A percentile compares a stretch with the other conserved stretches of the same genome.
phyloP scores from a whole-genome alignment of 1,140 invertebrate species.

The Hyposmocoma kahamanoa region DNA sequence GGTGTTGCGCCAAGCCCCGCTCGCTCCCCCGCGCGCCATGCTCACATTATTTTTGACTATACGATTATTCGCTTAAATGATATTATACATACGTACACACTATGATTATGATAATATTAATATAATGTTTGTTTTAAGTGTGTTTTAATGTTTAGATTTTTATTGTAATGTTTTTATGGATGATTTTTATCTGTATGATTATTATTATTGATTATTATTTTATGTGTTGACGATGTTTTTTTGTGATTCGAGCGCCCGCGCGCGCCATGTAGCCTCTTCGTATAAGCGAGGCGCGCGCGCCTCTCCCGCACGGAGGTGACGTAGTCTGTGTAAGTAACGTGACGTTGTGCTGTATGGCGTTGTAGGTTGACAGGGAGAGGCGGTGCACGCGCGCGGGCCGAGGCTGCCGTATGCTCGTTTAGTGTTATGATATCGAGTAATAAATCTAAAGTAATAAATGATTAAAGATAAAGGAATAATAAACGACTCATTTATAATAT shows the following conservation, averaged over 20 bases:
- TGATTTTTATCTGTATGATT: constrained; percentile 73
- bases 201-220: constrained; percentile 74
- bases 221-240: constrained; percentile 72
- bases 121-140: constrained; percentile 74
- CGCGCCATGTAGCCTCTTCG: neutral
- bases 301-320: no score
- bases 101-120: constrained; percentile 73
- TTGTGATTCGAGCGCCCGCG: constrained; percentile 65
- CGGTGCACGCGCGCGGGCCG: constrained; percentile 25
- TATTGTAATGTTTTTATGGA: constrained; percentile 74
- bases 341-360: no score
- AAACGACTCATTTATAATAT: constrained; percentile 72
- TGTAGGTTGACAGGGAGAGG: neutral
- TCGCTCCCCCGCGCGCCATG: constrained; percentile 52
- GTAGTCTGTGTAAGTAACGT: no score
- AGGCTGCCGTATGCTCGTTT: constrained; percentile 63
- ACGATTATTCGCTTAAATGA: constrained; percentile 72
- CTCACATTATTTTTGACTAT: constrained; percentile 70
- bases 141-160: constrained; percentile 74
- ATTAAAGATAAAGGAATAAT: constrained; percentile 60
- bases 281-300: neutral
- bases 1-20: constrained; percentile 20
- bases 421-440: constrained; percentile 66
- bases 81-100: constrained; percentile 69
- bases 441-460: constrained; percentile 67